Conservation (phyloP, 2,113 vertebrate genomes). For the Corvus cornix region DNA sequence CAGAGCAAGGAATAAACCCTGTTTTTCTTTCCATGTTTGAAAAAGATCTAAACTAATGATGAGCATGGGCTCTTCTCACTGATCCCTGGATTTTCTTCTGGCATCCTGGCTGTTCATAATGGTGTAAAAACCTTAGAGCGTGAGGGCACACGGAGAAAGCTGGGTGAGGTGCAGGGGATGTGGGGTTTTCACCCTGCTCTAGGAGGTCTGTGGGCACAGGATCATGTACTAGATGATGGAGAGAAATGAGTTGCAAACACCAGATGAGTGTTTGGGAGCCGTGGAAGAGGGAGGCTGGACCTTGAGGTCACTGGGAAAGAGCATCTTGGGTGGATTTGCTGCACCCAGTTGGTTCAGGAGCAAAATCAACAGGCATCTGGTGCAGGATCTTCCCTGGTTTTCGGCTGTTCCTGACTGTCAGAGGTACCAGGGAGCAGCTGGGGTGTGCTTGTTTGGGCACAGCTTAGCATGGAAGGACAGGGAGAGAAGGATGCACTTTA, state of each 20-base stretch:
- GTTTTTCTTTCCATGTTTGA: fast-evolving
- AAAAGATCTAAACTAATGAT: not conserved
- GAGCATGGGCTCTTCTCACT: fast-evolving
- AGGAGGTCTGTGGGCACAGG: not conserved
- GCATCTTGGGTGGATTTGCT: not conserved
- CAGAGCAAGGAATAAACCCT: not conserved
- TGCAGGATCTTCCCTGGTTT: not conserved
- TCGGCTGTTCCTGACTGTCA: not conserved
- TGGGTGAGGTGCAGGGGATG: fast-evolving
- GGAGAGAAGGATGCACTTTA: not conserved
- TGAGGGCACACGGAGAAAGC: fast-evolving
- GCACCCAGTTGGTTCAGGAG: not conserved
- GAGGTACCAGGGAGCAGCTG: not conserved
- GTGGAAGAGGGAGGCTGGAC: not conserved
- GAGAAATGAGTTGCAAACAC: not conserved
- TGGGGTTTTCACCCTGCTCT: not conserved
- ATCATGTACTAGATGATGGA: not conserved
- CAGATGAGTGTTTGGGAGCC: fast-evolving
- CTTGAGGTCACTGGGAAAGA: not conserved
- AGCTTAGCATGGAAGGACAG: not conserved
- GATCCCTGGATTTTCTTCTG: not conserved
- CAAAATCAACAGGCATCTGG: not conserved
- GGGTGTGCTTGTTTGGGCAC: not conserved
- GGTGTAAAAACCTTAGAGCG: fast-evolving
- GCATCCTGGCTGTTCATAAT: fast-evolving